A percentile compares a stretch with the other conserved stretches of the same genome.
Evolutionary conservation across 1,140 invertebrate species (phyloP).

Genomic region (Wasmannia auropunctata): DNA sequence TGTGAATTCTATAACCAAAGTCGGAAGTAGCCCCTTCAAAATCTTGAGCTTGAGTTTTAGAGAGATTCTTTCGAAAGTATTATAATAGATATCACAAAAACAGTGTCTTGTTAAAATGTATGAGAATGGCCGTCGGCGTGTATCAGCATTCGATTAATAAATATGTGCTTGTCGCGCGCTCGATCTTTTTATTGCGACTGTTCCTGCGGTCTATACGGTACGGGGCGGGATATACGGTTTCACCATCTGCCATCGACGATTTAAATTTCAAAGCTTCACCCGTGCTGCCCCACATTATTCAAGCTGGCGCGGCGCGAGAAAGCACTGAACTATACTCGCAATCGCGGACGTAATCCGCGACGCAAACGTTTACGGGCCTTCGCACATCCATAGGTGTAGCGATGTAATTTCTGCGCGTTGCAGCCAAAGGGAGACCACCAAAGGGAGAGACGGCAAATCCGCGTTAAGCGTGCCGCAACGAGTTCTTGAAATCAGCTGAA

Average conservation of each 20-base stretch:
- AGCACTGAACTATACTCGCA: slow-evolving; percentile 18
- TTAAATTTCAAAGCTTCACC: slow-evolving; percentile 45
- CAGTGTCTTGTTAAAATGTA: slow-evolving; percentile 30
- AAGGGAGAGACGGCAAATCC: slow-evolving; percentile 24
- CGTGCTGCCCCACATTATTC: slow-evolving; percentile 13
- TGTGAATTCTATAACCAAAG: too few relatives aligned
- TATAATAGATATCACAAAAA: background rate
- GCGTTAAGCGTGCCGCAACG: slow-evolving; percentile 34
- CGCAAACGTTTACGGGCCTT: slow-evolving; percentile 34
- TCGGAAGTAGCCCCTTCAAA: too few relatives aligned
- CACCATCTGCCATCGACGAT: slow-evolving; percentile 37
- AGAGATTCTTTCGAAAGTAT: background rate
- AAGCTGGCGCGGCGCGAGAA: background rate
- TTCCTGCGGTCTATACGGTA: background rate
- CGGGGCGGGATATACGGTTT: background rate
- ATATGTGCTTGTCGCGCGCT: slow-evolving; percentile 12
- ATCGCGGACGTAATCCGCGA: slow-evolving; percentile 37
- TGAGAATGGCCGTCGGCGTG: background rate
- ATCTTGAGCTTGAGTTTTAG: background rate
- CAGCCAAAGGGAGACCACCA: background rate
- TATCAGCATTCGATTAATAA: slow-evolving; percentile 30
- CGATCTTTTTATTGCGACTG: slow-evolving; percentile 20
- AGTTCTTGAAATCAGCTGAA: slow-evolving; percentile 27
- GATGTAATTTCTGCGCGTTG: slow-evolving; percentile 24
- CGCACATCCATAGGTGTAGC: background rate